A percentile compares a stretch with the other conserved stretches of the same genome.
phyloP scores from a whole-genome alignment of 2,797 vertebrate species.

The Clarias laeviceps region DNA sequence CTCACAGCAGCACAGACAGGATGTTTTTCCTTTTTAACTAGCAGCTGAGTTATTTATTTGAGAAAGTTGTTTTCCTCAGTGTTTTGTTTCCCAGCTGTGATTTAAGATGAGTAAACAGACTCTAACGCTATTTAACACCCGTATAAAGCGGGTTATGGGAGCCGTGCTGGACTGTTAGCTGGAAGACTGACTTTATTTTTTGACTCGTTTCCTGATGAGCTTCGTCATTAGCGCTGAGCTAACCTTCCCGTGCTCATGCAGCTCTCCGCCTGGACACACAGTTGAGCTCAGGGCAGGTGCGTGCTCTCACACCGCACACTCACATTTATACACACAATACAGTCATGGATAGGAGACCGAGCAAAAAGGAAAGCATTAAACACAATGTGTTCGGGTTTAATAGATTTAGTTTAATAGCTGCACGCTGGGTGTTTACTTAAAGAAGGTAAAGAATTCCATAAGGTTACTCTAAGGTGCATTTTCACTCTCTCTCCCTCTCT shows the following conservation, averaged over 20 bases:
- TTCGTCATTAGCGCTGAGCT: neutral
- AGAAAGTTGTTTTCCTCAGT: conserved; percentile 2
- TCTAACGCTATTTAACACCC: neutral
- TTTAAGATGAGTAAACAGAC: neutral
- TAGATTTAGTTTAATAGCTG: neutral
- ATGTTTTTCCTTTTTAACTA: neutral
- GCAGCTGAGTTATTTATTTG: neutral
- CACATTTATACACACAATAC: too few species aligned
- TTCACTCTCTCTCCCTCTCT: neutral
- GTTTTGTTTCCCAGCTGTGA: too few species aligned
- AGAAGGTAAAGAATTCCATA: neutral
- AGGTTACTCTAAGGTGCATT: neutral
- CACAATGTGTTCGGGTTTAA: too few species aligned
- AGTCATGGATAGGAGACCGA: too few species aligned
- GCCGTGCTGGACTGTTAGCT: neutral
- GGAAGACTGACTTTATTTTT: neutral
- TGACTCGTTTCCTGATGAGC: neutral
- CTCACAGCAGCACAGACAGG: neutral
- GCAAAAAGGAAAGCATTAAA: too few species aligned
- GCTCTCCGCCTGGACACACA: neutral
- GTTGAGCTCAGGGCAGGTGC: neutral
- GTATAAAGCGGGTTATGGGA: neutral
- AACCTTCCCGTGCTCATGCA: neutral
- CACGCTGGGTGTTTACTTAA: neutral
- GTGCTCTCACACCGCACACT: too few species aligned